These are phyloP conservation scores for Cataglyphis cursor DNA, from an alignment of 2,888 invertebrate genomes.

Conservation along the genomic window DNA sequence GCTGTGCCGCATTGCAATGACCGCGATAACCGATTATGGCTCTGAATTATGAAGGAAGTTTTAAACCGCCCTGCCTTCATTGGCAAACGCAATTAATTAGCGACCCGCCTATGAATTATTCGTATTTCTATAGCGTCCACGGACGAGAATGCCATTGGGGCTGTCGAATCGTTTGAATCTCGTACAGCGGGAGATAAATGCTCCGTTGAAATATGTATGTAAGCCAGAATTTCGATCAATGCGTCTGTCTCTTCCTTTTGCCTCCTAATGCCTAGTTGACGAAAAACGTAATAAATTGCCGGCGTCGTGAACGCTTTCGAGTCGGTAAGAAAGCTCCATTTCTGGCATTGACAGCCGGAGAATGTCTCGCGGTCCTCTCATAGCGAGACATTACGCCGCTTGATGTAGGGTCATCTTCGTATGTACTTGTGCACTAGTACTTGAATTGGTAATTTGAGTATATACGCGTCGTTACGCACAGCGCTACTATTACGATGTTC, in stretches of 20 bases:
- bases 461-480: slow-evolving; percentile 49
- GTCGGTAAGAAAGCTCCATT: slow-evolving; percentile 63
- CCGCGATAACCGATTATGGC: slow-evolving; percentile 73
- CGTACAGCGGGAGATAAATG: slow-evolving; percentile 75
- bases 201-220: slow-evolving; percentile 78
- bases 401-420: slow-evolving; percentile 72
- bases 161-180: slow-evolving; percentile 39
- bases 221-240: slow-evolving; percentile 70
- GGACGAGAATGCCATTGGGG: slow-evolving; percentile 39
- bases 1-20: slow-evolving; percentile 69
- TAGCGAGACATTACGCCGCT: slow-evolving; percentile 68
- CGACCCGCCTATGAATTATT: slow-evolving; percentile 78
- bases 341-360: slow-evolving; percentile 71
- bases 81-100: slow-evolving; percentile 80
- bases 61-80: slow-evolving; percentile 77
- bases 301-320: slow-evolving; percentile 69
- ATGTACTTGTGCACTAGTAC: slow-evolving; percentile 24
- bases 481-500: slow-evolving; percentile 24
- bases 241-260: slow-evolving; percentile 55
- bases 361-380: slow-evolving; percentile 38
- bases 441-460: slow-evolving; percentile 56
- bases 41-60: slow-evolving; percentile 78
- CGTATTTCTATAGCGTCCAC: slow-evolving; percentile 42
- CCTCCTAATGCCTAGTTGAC: slow-evolving; percentile 56
- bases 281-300: slow-evolving; percentile 80